Base-by-base conservation (phyloP, 2,888 invertebrate genomes). In the Gandaritis pyraliata region DNA sequence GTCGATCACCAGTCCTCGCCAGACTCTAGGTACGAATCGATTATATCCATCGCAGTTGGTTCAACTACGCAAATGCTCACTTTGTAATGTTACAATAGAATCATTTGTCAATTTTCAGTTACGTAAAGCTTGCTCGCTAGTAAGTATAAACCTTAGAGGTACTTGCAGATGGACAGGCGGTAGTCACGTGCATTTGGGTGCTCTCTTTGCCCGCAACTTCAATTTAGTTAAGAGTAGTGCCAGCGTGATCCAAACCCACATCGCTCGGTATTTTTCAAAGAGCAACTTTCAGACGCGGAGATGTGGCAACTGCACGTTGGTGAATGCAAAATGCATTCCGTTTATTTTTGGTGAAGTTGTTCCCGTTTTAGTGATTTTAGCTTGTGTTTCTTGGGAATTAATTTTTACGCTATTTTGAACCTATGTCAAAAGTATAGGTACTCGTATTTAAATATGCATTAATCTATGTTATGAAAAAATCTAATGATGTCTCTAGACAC, bases 151-250 rank as follows among this genome's bases (percentile, higher is more conserved):
- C 13, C 43, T 2, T 43, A 16, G 11, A 33, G 78, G 69, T 74
- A 81, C 83, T 81, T 77, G 80, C 83, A 81, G 77, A 83, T 82
- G 80, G 85, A 82, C 82, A 77, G 78, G 78, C 77, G 82, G 82
- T 82, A 82, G 82, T 83, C 87, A 87, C 87, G 87, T 87, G 80
- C 81, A 78, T 69, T 69, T 68, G 70, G 73, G 73, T 75, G 78
- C 79, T 78, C 83, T 83, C 84, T 82, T 86, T 85, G 80, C 78
- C 79, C 81, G 75, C 85, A 85, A 87, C 85, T 89, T 86, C 87
- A 90, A 91, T 91, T 89, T 89, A 86, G 85, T 89, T 89, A 88
- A 90, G 88, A 90, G 90, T 90, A 81, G 81, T 80, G 82, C 82
- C 77, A 76, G 78, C 83, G 82, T 82, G 86, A 82, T 84, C 83